Base-by-base conservation (phyloP, 2,888 invertebrate species). In the Zygogramma bicolorata region DNA sequence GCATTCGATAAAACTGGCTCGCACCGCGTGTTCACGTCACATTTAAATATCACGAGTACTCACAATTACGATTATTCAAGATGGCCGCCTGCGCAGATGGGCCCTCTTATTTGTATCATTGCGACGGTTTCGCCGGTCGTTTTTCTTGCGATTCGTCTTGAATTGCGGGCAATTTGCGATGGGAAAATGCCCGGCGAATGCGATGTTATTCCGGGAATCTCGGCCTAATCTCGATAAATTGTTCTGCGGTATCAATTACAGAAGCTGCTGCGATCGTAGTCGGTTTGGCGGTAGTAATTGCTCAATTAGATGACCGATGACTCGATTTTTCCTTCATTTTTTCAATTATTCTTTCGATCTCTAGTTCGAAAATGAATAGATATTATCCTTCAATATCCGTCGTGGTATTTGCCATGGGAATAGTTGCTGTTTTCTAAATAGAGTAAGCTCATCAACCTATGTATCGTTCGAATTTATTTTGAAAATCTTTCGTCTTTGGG, bases 31-130 rank as follows among this genome's bases (percentile, higher is more conserved):
- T 81, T 81, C 84, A 84, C 83, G 83, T 82, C 80, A 82, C 81
- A 81, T 81, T 81, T 81, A 80, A 82, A 83, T 83, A 82, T 81
- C 80, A 82, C 74, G 81, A 81, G 79, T 80, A 80, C 79, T 78
- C 78, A 79, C 80, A 81, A 82, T 82, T 81, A 81, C 80, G 82
- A 82, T 83, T 58, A 84, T 82, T 81, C 83, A 84, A 84, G 82
- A 84, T 84, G 84, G 84, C 82, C 76, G 80, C 74, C 63, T 60
- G 22, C 25, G 74, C 76, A 76, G 76, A 76, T 76, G 76, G 66
- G 53, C 49, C 68, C 69, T 67, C 70, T 65, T 75, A 78, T 76
- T 74, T 70, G 74, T 70, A 65, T 67, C 70, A 67, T 62, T 74
- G 59, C 34, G 63, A 68, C 58, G 68, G 68, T 71, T 70, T 31